A percentile compares a stretch with the other conserved stretches of the same genome.
Evolutionary conservation across 1,140 invertebrate species (phyloP).

Genomic region (Calephelis nemesis): DNA sequence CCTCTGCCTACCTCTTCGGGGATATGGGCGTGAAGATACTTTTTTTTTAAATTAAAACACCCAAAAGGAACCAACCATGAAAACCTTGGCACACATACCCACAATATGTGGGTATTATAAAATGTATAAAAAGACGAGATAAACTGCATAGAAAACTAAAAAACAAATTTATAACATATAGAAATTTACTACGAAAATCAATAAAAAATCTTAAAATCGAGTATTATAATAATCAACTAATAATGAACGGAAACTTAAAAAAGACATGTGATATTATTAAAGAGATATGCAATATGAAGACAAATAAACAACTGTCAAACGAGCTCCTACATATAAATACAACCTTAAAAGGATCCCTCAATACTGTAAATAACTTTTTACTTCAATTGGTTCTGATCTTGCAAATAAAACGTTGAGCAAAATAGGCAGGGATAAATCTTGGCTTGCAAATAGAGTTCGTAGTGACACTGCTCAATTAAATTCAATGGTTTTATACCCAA

Average conservation of each 20-base stretch:
- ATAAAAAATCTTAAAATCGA: neutral
- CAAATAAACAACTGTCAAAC: neutral
- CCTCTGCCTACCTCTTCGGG: too few species aligned
- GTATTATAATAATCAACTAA: neutral
- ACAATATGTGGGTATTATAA: neutral
- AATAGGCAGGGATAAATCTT: neutral
- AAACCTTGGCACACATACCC: neutral
- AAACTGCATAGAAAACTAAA: neutral
- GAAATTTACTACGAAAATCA: too few species aligned
- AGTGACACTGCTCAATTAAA: neutral
- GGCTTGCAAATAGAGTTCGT: neutral
- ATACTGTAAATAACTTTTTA: neutral
- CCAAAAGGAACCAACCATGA: too few species aligned
- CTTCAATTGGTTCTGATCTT: neutral
- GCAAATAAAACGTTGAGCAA: neutral
- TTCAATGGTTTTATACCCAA: too few species aligned
- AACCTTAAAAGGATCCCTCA: neutral
- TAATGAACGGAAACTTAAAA: neutral
- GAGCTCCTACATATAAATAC: too few species aligned
- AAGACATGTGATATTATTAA: neutral
- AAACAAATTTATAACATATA: neutral
- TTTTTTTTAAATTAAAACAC: neutral
- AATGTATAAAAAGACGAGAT: slow-evolving; percentile 1
- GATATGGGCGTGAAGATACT: too few species aligned
- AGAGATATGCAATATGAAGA: slow-evolving; percentile 1